Percentiles rank a stretch among this genome's conserved stretches.
phyloP scores from a whole-genome alignment of 2,797 vertebrate genomes.

The Enteromius paludinosus region DNA sequence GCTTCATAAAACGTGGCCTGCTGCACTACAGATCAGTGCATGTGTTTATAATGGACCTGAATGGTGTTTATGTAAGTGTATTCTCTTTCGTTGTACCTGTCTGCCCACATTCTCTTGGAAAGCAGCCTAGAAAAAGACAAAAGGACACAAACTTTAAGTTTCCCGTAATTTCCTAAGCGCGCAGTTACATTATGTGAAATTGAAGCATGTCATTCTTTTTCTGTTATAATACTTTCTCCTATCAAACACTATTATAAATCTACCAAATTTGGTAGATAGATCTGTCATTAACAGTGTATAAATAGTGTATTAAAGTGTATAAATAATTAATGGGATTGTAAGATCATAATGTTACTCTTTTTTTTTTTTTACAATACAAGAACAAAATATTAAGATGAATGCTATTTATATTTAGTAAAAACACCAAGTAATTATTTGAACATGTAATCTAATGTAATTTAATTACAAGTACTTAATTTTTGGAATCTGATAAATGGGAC shows the following conservation, averaged over 20 bases:
- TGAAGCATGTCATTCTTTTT: not conserved
- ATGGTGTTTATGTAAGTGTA: conserved; percentile 37
- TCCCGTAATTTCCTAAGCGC: not conserved
- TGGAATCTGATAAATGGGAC: too few relatives aligned
- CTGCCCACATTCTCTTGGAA: conserved; percentile 99
- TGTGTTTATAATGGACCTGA: conserved; percentile 4
- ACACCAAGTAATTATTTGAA: too few relatives aligned
- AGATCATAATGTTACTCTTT: too few relatives aligned
- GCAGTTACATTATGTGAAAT: not conserved
- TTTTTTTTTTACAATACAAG: too few relatives aligned
- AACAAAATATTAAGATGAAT: too few relatives aligned
- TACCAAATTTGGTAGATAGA: not conserved
- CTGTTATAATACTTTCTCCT: not conserved
- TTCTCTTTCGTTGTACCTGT: conserved; percentile 85
- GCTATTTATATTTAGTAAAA: too few relatives aligned
- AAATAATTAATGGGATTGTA: too few relatives aligned
- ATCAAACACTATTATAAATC: not conserved
- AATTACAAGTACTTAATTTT: too few relatives aligned
- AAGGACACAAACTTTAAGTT: conserved; percentile 62
- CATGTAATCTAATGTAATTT: too few relatives aligned
- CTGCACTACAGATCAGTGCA: not conserved
- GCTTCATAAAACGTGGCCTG: not conserved
- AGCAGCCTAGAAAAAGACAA: conserved; percentile 87
- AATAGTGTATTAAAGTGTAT: too few relatives aligned
- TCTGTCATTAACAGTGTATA: too few relatives aligned